Conservation (phyloP, 1,140 invertebrate species). For the Antheraea mylitta region DNA sequence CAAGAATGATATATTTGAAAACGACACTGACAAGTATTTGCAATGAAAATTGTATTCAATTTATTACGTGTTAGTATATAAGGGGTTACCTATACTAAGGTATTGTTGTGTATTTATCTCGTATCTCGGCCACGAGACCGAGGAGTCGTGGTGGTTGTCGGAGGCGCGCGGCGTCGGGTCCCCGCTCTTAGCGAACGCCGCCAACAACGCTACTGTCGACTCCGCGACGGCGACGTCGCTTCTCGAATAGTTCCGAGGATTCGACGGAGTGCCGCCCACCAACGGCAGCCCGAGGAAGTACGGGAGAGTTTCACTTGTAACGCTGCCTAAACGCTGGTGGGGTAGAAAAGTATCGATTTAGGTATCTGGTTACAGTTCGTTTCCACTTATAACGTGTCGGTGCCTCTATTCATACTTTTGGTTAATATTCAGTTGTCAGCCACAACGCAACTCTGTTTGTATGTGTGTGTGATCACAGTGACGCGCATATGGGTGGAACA, state of each 20-base stretch:
- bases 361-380: too few species aligned
- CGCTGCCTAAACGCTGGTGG: conserved; percentile 87
- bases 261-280: conserved; percentile 78
- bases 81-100: conserved; percentile 85
- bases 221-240: conserved; percentile 88
- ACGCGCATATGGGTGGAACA: too few species aligned
- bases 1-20: too few species aligned
- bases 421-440: too few species aligned
- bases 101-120: conserved; percentile 88
- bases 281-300: conserved; percentile 94
- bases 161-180: conserved; percentile 79
- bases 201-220: conserved; percentile 86
- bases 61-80: too few species aligned
- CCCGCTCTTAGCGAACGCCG: conserved; percentile 87
- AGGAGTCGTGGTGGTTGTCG: conserved; percentile 78
- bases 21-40: too few species aligned
- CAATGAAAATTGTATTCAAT: too few species aligned
- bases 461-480: too few species aligned
- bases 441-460: too few species aligned
- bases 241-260: conserved; percentile 86
- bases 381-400: too few species aligned
- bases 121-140: conserved; percentile 84
- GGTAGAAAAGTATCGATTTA: too few species aligned
- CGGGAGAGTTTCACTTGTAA: conserved; percentile 91
- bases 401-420: too few species aligned